Conservation (phyloP, 2,888 invertebrate species). For the Coenonympha glycerion region DNA sequence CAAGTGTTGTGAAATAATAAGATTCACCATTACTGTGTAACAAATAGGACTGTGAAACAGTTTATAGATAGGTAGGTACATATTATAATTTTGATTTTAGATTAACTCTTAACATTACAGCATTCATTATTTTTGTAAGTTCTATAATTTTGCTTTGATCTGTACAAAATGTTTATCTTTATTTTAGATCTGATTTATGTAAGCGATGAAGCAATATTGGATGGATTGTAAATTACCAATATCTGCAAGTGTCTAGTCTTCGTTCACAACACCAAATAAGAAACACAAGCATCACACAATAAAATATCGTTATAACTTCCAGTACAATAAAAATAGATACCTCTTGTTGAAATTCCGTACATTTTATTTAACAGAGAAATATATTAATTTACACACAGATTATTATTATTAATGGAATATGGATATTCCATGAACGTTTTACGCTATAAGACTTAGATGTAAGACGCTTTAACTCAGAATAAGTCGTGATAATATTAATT, state of each 20-base stretch:
- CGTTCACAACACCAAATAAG: constrained; percentile 35
- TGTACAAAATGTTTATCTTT: constrained; percentile 57
- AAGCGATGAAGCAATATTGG: constrained; percentile 45
- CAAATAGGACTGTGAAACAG: constrained; percentile 62
- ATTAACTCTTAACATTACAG: constrained; percentile 62
- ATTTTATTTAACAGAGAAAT: constrained; percentile 54
- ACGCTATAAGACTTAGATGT: constrained; percentile 33
- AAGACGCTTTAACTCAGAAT: constrained; percentile 70
- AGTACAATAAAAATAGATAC: constrained; percentile 62
- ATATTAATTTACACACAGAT: constrained; percentile 53
- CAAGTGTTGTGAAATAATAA: constrained; percentile 57
- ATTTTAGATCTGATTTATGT: constrained; percentile 62
- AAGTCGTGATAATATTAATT: constrained; percentile 52
- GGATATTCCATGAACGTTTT: constrained; percentile 52
- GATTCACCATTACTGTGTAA: constrained; percentile 53
- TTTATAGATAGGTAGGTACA: constrained; percentile 65
- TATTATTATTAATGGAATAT: constrained; percentile 48
- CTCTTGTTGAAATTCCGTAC: constrained; percentile 68
- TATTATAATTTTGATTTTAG: constrained; percentile 60
- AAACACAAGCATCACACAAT: constrained; percentile 47
- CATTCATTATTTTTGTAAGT: constrained; percentile 62
- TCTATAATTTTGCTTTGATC: constrained; percentile 74
- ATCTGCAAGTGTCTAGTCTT: constrained; percentile 39
- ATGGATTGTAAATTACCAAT: constrained; percentile 27
- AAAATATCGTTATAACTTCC: constrained; percentile 40